Conservation (phyloP, 2,113 vertebrate genomes). For the Irena cyanogastra region DNA sequence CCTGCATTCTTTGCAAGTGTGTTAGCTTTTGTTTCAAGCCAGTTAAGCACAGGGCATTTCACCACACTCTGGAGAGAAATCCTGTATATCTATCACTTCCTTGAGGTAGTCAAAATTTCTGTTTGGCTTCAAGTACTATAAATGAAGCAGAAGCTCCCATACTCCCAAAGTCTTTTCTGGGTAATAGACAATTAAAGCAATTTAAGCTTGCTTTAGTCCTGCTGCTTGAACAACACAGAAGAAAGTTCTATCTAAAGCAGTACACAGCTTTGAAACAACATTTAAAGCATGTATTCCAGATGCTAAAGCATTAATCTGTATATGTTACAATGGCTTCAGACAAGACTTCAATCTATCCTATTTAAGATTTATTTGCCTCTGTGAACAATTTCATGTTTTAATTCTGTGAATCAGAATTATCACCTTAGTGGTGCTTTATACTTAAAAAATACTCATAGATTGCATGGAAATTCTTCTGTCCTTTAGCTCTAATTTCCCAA, state of each 20-base stretch:
- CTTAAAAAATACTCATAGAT: background rate
- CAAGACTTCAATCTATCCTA: background rate
- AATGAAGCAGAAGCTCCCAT: background rate
- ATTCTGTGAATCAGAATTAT: background rate
- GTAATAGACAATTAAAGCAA: background rate
- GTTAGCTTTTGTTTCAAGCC: background rate
- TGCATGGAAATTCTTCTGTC: background rate
- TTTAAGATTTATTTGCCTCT: background rate
- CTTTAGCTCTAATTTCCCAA: background rate
- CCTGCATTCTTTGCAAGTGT: background rate
- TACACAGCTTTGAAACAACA: background rate
- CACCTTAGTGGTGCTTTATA: background rate
- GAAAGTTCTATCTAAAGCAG: background rate
- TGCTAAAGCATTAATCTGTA: background rate
- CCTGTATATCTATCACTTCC: background rate
- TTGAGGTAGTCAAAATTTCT: background rate
- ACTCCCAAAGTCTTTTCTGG: background rate
- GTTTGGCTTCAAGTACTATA: background rate
- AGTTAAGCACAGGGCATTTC: background rate
- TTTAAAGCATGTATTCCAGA: background rate
- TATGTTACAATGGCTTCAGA: background rate
- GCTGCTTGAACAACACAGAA: background rate
- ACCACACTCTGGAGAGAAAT: background rate
- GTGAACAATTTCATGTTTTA: background rate
- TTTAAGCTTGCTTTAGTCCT: background rate